These are phyloP conservation scores for Tonatia bakeri DNA, from an alignment of 2,113 vertebrate species.

Conservation along the genomic window DNA sequence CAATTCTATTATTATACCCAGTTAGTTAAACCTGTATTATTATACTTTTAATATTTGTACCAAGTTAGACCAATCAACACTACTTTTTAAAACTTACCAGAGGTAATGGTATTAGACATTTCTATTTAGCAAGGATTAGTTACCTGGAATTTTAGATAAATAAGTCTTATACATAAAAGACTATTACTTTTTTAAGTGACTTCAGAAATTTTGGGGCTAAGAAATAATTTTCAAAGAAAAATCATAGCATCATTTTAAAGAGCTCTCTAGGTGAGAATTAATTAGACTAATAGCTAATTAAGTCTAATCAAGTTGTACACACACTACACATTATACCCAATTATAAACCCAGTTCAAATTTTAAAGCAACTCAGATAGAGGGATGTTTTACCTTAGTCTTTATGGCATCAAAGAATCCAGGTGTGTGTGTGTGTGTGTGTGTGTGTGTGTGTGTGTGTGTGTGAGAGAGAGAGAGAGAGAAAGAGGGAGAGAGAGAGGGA, in stretches of 20 bases:
- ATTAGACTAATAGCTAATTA: neutral
- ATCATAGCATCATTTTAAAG: neutral
- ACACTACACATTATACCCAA: neutral
- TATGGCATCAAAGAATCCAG: neutral
- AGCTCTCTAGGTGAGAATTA: neutral
- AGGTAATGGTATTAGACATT: neutral
- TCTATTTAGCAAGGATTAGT: neutral
- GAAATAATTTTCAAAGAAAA: constrained; percentile 27
- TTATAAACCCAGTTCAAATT: neutral
- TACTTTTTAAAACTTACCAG: neutral
- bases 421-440: neutral
- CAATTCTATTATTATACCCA: neutral
- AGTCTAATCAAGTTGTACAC: neutral
- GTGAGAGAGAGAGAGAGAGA: neutral
- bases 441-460: too few species aligned
- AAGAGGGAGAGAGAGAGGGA: neutral
- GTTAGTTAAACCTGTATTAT: neutral
- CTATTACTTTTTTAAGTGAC: neutral
- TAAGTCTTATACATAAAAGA: neutral
- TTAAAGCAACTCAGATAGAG: neutral
- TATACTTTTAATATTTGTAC: neutral
- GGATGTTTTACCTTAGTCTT: neutral
- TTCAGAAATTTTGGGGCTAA: neutral
- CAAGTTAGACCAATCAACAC: neutral
- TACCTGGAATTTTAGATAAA: constrained; percentile 1